Evolutionary conservation across 2,797 vertebrate species (phyloP), one percentile per base, ranked within the genome.

Genomic region (Microctenopoma lineatum): DNA sequence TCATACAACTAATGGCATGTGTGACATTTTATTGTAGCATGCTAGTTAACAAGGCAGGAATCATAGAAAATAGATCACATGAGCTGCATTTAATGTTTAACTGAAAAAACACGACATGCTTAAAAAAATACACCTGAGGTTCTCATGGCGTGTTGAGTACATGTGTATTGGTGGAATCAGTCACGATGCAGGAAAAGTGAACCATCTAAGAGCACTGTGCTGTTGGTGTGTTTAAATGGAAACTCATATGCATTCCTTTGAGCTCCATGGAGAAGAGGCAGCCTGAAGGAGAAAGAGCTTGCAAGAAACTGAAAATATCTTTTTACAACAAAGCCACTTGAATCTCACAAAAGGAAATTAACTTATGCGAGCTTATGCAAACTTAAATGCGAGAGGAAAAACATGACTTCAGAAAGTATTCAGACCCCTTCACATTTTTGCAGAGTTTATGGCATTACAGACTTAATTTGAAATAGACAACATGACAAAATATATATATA

Each of bases 201-300:
- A 55, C 55, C 36, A 18, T 57, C 29, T 51, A 46, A 51, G 66
- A 66, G 65, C 11, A 13, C n/a, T 34, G 57, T 65, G 38, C 36
- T 56, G 64, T 47, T 62, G 48, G 46, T 47, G 60, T 74, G 42
- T 62, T 62, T 14, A 62, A 50, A 32, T 54, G 68, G 54, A 75
- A 75, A 59, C 53, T 50, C 41, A 57, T 70, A 50, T 74, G 66
- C 65, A 75, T 86, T 84, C 65, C 55, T 68, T 27, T 48, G 57
- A 69, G 75, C 66, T 64, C 50, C 21, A 54, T 14, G n/a, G 46
- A 79, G 60, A 55, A 72, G 42, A 59, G 45, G 68, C 13, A 46
- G 61, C 54, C 73, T 71, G 52, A 54, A 76, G 70, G 50, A 45
- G 58, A 77, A 41, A 32, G 38, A 45, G 54, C 38, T 58, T 12